These are phyloP conservation scores for Sebastes iracundus DNA, from an alignment of 2,797 vertebrate genomes.

Conservation along the genomic window DNA sequence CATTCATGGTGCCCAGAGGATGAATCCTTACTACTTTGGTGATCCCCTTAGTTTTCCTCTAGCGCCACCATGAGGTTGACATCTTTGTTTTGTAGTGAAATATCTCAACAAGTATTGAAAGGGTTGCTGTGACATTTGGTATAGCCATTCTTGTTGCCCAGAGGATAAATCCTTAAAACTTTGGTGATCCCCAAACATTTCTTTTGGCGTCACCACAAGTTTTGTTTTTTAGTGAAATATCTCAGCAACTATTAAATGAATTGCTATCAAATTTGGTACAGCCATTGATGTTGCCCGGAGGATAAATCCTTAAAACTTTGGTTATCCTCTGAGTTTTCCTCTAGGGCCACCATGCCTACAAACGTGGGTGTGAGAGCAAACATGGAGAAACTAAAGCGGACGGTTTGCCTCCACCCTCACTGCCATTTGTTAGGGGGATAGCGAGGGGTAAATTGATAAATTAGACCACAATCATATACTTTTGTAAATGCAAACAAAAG, in stretches of 20 bases:
- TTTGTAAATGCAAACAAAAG: not conserved
- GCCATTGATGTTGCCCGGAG: too few relatives aligned
- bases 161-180: not conserved
- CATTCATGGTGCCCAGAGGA: too few relatives aligned
- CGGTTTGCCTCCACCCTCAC: not conserved
- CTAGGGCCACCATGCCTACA: not conserved
- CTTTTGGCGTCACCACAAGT: not conserved
- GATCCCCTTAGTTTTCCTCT: too few relatives aligned
- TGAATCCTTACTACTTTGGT: too few relatives aligned
- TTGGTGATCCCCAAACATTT: not conserved
- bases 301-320: too few relatives aligned
- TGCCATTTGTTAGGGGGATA: not conserved
- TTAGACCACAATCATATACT: not conserved
- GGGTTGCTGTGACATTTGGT: not conserved
- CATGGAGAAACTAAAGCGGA: not conserved
- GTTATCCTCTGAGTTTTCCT: too few relatives aligned
- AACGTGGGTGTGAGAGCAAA: not conserved
- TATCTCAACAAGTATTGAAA: not conserved
- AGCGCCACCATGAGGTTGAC: not conserved
- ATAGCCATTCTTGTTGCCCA: not conserved
- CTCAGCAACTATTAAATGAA: too few relatives aligned
- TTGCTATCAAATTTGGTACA: too few relatives aligned
- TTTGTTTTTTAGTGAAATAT: too few relatives aligned
- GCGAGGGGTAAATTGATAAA: too few relatives aligned
- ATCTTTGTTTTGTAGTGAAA: not conserved